Base-by-base conservation (phyloP, 1,140 invertebrate species). In the Dufourea novaeangliae region DNA sequence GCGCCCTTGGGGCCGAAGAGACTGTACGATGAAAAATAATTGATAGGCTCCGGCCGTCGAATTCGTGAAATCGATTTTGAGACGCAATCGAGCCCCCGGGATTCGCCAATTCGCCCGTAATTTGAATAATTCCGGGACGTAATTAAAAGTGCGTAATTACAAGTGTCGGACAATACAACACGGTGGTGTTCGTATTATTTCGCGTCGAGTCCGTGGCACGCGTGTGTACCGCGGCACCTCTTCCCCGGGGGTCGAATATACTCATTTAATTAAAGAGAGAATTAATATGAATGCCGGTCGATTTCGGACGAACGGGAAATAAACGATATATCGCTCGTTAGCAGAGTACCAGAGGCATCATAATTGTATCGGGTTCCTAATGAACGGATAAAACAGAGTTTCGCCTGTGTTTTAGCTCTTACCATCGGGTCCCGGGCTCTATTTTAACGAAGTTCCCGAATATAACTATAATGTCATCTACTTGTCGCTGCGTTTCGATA, bases 371-470 rank as follows among this genome's bases (percentile, higher is more conserved):
- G 76, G 11, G 32, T 73, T 77, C 64, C 76, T 85, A 86, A 86
- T 63, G 76, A 86, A 85, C 69, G 79, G 74, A 78, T n/a, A 85
- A 84, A 84, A 85, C 79, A 78, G 57, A 57, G 72, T 84, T 84
- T 74, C 62, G n/a, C n/a, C n/a, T 69, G 39, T 41, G 22, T 61
- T 56, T 75, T 54, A 52, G 34, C 39, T 7, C 2, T n/a, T n/a
- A 14, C 50, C n/a, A 3, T 6, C 29, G 12, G 46, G 41, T 29
- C 25, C 12, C 29, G 2, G 12, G 32, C 34, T 72, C 66, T 66
- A 62, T 68, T 83, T 82, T 72, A 85, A 82, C 80, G 44, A 84
- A 79, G 52, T 85, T 68, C 20, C 8, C 27, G 46, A 67, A 39
- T 75, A 81, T 78, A 81, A 72, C 59, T 78, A 84, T 80, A 81